These are phyloP conservation scores for Himalopsyche japonica DNA, from an alignment of 2,888 invertebrate species.

Conservation along the genomic window DNA sequence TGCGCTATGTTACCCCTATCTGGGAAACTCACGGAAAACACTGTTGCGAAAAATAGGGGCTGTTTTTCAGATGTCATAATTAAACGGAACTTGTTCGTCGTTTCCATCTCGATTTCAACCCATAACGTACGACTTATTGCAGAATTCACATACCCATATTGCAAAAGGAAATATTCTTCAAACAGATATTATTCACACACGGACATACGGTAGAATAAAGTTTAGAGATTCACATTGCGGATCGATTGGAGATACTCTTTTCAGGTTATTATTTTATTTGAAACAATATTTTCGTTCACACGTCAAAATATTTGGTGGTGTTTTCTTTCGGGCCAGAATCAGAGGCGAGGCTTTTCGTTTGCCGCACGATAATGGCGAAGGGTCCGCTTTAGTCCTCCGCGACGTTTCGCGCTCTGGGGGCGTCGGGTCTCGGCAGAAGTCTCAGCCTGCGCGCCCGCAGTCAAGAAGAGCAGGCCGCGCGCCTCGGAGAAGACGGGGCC, in stretches of 20 bases:
- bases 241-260: neutral
- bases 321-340: neutral
- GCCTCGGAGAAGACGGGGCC: constrained; percentile 43
- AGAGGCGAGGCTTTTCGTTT: neutral
- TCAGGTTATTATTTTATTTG: neutral
- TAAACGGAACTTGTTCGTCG: no score
- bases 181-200: neutral
- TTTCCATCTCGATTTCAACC: neutral
- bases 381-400: constrained; percentile 45
- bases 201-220: neutral
- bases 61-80: no score
- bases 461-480: constrained; percentile 42
- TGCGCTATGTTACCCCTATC: neutral
- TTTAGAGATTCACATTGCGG: neutral
- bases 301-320: neutral
- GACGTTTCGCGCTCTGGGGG: constrained; percentile 47
- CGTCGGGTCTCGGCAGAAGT: constrained; percentile 30
- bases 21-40: neutral
- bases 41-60: no score
- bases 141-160: neutral
- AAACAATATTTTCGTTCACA: neutral
- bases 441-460: constrained; percentile 47
- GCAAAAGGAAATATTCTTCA: neutral
- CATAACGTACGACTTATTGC: neutral
- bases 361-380: constrained; percentile 41